Conservation (phyloP, 2,113 vertebrate genomes). For the Todiramphus saurophagus region DNA sequence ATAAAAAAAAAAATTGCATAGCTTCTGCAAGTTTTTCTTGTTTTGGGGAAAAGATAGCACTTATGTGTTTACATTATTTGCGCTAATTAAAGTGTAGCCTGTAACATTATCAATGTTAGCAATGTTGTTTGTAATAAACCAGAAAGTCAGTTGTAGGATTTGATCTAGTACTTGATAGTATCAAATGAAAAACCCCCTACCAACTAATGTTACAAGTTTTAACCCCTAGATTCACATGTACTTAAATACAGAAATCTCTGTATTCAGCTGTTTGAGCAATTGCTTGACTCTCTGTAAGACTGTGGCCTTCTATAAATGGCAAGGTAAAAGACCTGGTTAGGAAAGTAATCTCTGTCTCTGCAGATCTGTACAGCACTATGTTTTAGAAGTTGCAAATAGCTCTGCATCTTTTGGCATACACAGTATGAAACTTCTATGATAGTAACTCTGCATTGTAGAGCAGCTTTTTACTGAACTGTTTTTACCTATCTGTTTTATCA, state of each 20-base stretch:
- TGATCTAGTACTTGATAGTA: not conserved
- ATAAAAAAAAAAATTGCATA: not conserved
- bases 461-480: not conserved
- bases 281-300: not conserved
- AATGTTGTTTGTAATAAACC: not conserved
- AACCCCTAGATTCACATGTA: not conserved
- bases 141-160: not conserved
- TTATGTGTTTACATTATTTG: not conserved
- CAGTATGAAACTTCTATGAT: not conserved
- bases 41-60: not conserved
- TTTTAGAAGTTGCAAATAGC: not conserved
- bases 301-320: not conserved
- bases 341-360: not conserved
- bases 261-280: not conserved
- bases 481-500: not conserved
- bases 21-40: not conserved
- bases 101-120: not conserved
- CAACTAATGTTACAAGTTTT: not conserved
- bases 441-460: not conserved
- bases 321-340: not conserved
- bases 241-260: not conserved
- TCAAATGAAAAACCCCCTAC: not conserved
- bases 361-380: not conserved
- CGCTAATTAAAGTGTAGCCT: not conserved
- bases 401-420: not conserved